Evolutionary conservation across 2,888 invertebrate genomes (phyloP).

Genomic region (Parasteatoda lunata): DNA sequence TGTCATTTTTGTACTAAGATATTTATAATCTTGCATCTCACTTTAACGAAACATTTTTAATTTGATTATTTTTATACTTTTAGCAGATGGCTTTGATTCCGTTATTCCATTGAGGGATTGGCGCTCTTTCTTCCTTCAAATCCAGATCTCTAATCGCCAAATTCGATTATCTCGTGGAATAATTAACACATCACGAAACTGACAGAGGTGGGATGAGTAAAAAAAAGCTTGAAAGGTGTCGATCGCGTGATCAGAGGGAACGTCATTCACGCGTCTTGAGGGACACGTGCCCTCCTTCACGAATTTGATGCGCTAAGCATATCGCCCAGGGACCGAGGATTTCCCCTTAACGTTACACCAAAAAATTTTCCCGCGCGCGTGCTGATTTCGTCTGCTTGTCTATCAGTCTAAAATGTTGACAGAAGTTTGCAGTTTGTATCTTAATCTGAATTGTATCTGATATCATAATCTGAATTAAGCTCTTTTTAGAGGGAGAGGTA

Average conservation of each 20-base stretch:
- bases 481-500: no score
- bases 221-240: constrained; percentile 28
- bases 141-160: neutral
- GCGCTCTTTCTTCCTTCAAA: neutral
- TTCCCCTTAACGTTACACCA: constrained; percentile 8
- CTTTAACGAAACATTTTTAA: neutral
- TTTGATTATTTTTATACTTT: no score
- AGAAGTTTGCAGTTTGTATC: no score
- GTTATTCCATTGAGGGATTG: no score
- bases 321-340: constrained; percentile 1
- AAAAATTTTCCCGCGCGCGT: constrained; percentile 21
- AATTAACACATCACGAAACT: constrained; percentile 59
- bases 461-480: no score
- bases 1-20: neutral
- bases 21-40: neutral
- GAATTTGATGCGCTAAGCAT: constrained; percentile 15
- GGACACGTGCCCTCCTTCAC: constrained; percentile 27
- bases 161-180: constrained; percentile 44
- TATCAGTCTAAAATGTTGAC: no score
- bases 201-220: constrained; percentile 6
- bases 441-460: no score
- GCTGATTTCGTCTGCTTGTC: neutral
- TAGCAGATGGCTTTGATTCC: constrained; percentile 1
- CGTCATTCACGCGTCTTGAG: constrained; percentile 37
- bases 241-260: constrained; percentile 24